phyloP scores from a whole-genome alignment of 2,888 invertebrate genomes.

The Plebejus argus region DNA sequence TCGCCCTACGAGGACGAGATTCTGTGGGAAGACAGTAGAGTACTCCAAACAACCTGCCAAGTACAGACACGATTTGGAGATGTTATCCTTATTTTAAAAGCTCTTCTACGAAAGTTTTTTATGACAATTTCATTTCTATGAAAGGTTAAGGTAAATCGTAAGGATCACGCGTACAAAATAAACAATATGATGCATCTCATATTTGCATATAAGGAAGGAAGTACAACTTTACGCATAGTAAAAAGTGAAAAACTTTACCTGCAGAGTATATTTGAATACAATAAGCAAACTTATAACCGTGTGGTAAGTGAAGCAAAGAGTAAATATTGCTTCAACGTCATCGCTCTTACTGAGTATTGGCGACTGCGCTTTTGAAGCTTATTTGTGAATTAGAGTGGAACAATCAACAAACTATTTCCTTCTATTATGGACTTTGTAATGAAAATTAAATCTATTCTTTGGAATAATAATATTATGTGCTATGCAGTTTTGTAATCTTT shows the following conservation, averaged over 20 bases:
- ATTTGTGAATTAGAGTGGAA: slow-evolving; percentile 24
- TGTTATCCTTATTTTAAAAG: not conserved
- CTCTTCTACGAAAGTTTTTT: not conserved
- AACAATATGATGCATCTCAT: not conserved
- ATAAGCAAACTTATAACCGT: slow-evolving; percentile 1
- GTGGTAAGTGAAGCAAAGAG: not conserved
- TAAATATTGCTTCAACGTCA: slow-evolving; percentile 13
- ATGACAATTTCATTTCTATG: not conserved
- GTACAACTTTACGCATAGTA: not conserved
- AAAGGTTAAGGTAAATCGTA: not conserved
- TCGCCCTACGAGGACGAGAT: not conserved
- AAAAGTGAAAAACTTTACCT: slow-evolving; percentile 19
- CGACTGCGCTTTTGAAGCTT: slow-evolving; percentile 14
- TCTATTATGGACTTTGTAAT: not conserved
- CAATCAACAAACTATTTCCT: not conserved
- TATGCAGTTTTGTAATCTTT: not conserved
- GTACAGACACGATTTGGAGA: not conserved
- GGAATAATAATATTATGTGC: not conserved
- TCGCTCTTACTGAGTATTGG: not conserved
- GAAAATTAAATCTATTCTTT: not conserved
- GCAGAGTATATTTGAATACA: not conserved
- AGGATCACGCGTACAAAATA: not conserved
- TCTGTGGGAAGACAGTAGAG: not conserved
- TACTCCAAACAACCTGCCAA: not conserved
- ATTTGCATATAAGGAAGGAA: slow-evolving; percentile 24